A percentile compares a stretch with the other conserved stretches of the same genome.
Evolutionary conservation across 2,888 invertebrate genomes (phyloP).

Genomic region (Plebejus argus): DNA sequence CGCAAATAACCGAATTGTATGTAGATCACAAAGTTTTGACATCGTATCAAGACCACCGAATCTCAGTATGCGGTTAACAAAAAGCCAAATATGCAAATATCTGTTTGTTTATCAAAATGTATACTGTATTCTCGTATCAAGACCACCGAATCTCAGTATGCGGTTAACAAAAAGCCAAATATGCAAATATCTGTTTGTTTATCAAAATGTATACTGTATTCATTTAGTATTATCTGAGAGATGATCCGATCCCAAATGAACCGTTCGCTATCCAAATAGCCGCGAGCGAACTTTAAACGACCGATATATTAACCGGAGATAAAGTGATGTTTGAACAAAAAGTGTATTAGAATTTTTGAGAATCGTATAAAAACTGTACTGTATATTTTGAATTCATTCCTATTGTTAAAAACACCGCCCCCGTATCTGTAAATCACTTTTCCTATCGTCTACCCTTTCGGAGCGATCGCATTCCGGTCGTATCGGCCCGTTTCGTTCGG

Average conservation of each 20-base stretch:
- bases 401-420: constrained; percentile 19
- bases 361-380: constrained; percentile 24
- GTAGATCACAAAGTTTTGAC: constrained; percentile 22
- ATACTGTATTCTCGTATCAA: constrained; percentile 69
- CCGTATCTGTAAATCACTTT: constrained; percentile 21
- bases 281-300: constrained; percentile 48
- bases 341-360: constrained; percentile 20
- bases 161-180: constrained; percentile 47
- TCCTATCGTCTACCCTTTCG: constrained; percentile 26
- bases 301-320: constrained; percentile 23
- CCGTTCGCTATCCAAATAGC: constrained; percentile 76
- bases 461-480: constrained; percentile 11
- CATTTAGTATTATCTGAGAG: constrained; percentile 68
- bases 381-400: constrained; percentile 12
- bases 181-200: constrained; percentile 77
- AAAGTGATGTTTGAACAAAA: constrained; percentile 18
- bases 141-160: constrained; percentile 38
- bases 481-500: not conserved
- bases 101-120: constrained; percentile 70
- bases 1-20: not conserved
- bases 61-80: constrained; percentile 32
- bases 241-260: constrained; percentile 65
- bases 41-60: constrained; percentile 54
- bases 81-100: constrained; percentile 68
- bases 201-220: constrained; percentile 64